Conservation (phyloP, 2,888 invertebrate genomes). For the Lithophane ornitopus region DNA sequence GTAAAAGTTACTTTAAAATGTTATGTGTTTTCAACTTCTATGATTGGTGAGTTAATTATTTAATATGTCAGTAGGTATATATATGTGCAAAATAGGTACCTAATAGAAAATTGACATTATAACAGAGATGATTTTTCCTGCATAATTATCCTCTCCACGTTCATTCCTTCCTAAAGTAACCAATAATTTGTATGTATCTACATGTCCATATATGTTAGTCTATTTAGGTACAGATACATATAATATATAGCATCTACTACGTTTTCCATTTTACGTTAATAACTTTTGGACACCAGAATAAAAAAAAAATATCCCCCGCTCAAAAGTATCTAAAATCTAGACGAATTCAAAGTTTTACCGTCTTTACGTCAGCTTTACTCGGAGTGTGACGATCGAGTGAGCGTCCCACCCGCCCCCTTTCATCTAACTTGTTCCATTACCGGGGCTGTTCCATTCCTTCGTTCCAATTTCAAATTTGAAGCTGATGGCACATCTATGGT, state of each 20-base stretch:
- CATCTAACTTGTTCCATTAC: constrained; percentile 90
- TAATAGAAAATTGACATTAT: background rate
- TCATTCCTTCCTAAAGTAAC: background rate
- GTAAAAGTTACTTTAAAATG: constrained; percentile 23
- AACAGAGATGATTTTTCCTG: background rate
- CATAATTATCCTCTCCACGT: background rate
- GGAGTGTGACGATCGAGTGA: constrained; percentile 75
- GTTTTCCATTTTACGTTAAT: constrained; percentile 6
- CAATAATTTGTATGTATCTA: background rate
- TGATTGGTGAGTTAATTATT: constrained; percentile 28
- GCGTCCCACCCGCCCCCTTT: constrained; percentile 78
- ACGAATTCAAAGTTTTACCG: constrained; percentile 81
- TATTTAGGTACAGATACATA: background rate
- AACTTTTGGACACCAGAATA: background rate
- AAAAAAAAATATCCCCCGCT: constrained; percentile 33
- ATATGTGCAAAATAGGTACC: too few species aligned
- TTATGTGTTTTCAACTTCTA: background rate
- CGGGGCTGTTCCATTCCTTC: constrained; percentile 88
- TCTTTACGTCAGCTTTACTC: constrained; percentile 67
- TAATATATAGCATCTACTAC: background rate
- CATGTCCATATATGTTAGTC: background rate
- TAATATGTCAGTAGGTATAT: background rate
- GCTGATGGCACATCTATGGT: constrained; percentile 86
- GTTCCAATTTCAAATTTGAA: constrained; percentile 90
- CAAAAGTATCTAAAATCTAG: constrained; percentile 76